Conservation (phyloP, 2,797 vertebrate species). For the Malurus splendens region DNA sequence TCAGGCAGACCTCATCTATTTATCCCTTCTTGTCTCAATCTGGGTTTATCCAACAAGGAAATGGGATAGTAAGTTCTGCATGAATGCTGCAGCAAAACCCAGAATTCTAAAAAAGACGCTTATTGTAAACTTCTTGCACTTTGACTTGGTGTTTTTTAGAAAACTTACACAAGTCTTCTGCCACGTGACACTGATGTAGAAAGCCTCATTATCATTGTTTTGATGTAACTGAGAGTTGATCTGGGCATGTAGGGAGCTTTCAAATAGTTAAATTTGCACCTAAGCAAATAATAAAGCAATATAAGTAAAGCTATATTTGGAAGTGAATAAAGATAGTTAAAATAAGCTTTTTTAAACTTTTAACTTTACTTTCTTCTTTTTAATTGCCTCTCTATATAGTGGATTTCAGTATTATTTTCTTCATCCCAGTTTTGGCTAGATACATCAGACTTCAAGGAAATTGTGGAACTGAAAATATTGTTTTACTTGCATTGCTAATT, state of each 20-base stretch:
- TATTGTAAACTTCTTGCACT: not conserved
- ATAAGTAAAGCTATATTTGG: not conserved
- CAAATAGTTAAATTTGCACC: not conserved
- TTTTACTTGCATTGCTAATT: not conserved
- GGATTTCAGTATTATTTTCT: not conserved
- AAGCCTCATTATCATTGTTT: not conserved
- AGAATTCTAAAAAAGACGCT: not conserved
- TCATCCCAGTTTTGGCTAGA: not conserved
- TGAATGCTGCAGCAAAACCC: not conserved
- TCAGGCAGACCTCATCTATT: not conserved
- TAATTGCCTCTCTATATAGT: not conserved
- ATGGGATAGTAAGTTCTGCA: not conserved
- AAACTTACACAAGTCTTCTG: not conserved
- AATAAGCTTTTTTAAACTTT: not conserved
- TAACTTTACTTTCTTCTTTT: not conserved
- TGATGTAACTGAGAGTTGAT: not conserved
- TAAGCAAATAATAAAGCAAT: not conserved
- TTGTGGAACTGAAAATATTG: not conserved
- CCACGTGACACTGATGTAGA: not conserved
- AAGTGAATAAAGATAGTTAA: not conserved
- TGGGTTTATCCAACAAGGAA: not conserved
- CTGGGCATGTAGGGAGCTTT: not conserved
- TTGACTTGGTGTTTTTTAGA: not conserved
- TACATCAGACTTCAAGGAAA: not conserved
- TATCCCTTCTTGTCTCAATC: not conserved